Conservation (phyloP, 2,888 invertebrate species). For the Cloeon dipterum region DNA sequence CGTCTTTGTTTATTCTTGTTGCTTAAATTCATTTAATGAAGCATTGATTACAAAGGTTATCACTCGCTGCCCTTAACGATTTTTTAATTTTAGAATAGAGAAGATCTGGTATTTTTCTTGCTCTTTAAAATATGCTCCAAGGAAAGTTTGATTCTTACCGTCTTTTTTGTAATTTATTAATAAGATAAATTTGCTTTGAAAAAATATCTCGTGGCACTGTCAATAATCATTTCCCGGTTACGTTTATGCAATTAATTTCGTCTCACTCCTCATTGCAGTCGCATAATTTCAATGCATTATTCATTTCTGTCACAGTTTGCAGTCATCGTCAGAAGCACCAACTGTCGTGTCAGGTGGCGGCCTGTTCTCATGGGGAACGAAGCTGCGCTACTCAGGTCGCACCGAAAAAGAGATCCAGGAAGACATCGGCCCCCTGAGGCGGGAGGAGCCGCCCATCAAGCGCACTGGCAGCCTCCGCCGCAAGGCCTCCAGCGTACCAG, state of each 20-base stretch:
- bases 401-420: constrained; percentile 81
- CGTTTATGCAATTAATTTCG: too few species aligned
- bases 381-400: constrained; percentile 75
- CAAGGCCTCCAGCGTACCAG: constrained; percentile 70
- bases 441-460: constrained; percentile 26
- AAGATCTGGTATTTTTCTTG: too few species aligned
- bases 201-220: too few species aligned
- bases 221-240: too few species aligned
- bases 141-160: too few species aligned
- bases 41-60: constrained; percentile 28
- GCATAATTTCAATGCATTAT: not conserved
- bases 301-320: constrained; percentile 31
- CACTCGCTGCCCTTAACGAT: constrained; percentile 40
- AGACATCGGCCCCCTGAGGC: constrained; percentile 33
- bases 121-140: too few species aligned
- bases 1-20: not conserved
- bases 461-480: constrained; percentile 31
- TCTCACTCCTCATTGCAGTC: not conserved
- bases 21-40: not conserved
- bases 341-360: constrained; percentile 69
- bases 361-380: constrained; percentile 82
- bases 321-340: constrained; percentile 68
- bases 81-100: too few species aligned
- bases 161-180: constrained; percentile 3
- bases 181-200: too few species aligned